Evolutionary conservation across 2,113 vertebrate species (phyloP).

Genomic region (Pipa parva): DNA sequence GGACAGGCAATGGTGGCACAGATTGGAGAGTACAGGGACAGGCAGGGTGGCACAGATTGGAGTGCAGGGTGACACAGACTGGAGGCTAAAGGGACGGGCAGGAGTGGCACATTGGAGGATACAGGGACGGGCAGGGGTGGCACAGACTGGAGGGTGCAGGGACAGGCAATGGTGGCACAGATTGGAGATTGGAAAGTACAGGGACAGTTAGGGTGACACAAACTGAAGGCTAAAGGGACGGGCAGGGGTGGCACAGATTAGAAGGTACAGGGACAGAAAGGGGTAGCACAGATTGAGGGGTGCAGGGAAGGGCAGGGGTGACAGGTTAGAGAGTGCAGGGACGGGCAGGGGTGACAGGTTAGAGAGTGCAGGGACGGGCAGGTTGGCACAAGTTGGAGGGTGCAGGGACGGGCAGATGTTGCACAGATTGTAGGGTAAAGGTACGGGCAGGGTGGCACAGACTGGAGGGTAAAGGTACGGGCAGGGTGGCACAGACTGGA

Average conservation of each 20-base stretch:
- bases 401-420: neutral
- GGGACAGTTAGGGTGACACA: neutral
- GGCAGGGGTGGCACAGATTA: neutral
- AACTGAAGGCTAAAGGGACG: neutral
- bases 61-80: neutral
- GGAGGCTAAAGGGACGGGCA: no score
- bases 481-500: neutral
- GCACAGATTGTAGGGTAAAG: no score
- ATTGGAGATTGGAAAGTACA: neutral
- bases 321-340: neutral
- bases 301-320: neutral
- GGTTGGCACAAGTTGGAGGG: neutral
- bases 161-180: neutral
- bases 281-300: no score
- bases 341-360: rapidly evolving
- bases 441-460: rapidly evolving
- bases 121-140: neutral
- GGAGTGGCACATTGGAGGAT: no score
- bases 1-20: no score
- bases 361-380: neutral
- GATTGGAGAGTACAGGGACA: no score
- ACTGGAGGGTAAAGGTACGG: neutral
- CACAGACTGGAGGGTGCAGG: neutral
- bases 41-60: no score
- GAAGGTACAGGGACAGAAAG: neutral